Base-by-base conservation (phyloP, 2,888 invertebrate species). In the Anorthoa munda region DNA sequence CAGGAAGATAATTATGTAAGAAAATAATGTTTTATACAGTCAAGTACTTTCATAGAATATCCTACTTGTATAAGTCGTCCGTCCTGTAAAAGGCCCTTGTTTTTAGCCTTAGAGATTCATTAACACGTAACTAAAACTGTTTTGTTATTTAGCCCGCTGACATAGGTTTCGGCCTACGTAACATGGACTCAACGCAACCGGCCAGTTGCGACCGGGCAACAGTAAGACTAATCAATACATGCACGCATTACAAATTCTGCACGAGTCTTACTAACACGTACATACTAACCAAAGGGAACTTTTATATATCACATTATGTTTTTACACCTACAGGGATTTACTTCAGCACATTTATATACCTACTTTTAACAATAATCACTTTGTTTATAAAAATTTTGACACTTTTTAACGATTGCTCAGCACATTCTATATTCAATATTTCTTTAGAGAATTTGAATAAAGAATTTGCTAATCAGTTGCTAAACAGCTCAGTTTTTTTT, bases 91-190 rank as follows among this genome's bases (percentile, higher is more conserved):
- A 79, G 81, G 81, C 79, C 85, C 76, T 82, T 86, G 82, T 87
- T 83, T 83, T 84, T 86, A 86, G 87, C 84, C 86, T 88, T 81
- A 84, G 80, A 81, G 84, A 87, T 80, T 72, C 61, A 77, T 75
- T 63, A 77, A 70, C 63, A 75, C 73, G 72, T 83, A 76, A 86
- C 82, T 79, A 77, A 89, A 90, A 87, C 86, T 76, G 86, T 86
- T 93, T 92, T 93, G 84, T 92, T 94, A 86, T 94, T 86, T 91
- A 96, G 96, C 93, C 95, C 81, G 91, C 93, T 87, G 95, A 96
- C 88, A 91, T 94, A 92, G 94, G 93, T 90, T 93, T 94, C 92
- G 95, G 94, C 88, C 95, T 96, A 64, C 93, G 93, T 91, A 95
- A 94, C 92, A 87, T 96, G 95, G 96, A 96, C 88, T 84, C 93